Evolutionary conservation across 2,797 vertebrate species (phyloP).

Genomic region (Premnoplex brunnescens): DNA sequence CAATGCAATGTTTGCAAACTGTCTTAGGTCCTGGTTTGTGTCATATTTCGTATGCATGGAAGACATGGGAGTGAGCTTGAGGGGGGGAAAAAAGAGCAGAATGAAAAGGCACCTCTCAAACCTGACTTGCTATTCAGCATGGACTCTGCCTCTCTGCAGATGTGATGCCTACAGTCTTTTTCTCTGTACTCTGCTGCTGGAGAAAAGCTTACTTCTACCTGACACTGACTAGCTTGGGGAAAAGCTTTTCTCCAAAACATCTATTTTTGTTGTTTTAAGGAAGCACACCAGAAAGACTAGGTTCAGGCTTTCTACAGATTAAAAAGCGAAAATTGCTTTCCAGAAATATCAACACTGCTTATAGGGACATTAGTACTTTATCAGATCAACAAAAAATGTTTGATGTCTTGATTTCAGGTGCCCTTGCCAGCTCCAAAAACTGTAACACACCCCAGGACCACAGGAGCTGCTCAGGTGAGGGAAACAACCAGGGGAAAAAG

Average conservation of each 20-base stretch:
- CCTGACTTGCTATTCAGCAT: neutral
- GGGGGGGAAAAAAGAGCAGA: no score
- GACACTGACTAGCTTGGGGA: neutral
- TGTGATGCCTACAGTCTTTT: fast-evolving
- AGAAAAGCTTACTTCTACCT: neutral
- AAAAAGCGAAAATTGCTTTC: neutral
- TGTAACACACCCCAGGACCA: fast-evolving
- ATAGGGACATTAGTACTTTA: neutral
- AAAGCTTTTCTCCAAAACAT: neutral
- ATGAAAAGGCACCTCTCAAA: neutral
- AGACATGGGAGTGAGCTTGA: neutral
- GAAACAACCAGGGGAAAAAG: neutral
- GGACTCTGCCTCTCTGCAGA: neutral
- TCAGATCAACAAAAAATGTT: neutral
- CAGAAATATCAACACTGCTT: neutral
- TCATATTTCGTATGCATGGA: neutral
- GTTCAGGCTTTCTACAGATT: fast-evolving
- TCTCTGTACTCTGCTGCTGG: neutral
- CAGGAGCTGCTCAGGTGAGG: neutral
- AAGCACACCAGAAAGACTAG: neutral
- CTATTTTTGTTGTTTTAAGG: neutral
- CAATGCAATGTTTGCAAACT: neutral
- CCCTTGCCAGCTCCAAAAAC: neutral
- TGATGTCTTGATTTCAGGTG: neutral
- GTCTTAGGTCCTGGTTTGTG: neutral